These are phyloP conservation scores for Podocnemis expansa DNA, from an alignment of 2,113 vertebrate genomes.

Conservation along the genomic window DNA sequence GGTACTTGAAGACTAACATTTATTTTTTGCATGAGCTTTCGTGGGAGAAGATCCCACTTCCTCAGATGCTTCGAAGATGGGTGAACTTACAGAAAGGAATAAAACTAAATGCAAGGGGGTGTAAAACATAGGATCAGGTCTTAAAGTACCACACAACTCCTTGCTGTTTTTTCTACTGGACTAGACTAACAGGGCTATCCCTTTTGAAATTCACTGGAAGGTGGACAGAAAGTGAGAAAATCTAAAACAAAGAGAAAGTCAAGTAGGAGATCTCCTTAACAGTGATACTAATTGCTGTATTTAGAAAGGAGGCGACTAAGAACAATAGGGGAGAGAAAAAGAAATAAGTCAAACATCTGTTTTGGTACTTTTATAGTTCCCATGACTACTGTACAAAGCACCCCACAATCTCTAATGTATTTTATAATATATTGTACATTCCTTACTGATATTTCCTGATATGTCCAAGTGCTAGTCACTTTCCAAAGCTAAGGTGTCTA, in stretches of 20 bases:
- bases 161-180: no score
- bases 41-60: no score
- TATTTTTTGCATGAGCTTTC: no score
- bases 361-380: not conserved
- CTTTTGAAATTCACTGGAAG: no score
- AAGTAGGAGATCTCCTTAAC: fast-evolving
- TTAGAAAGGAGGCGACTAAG: not conserved
- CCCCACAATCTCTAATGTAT: not conserved
- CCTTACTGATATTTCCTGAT: not conserved
- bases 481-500: not conserved
- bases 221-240: not conserved
- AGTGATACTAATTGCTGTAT: not conserved
- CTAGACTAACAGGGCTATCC: no score
- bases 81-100: no score
- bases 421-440: not conserved
- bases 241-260: not conserved
- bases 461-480: not conserved
- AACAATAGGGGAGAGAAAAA: not conserved
- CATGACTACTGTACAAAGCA: not conserved
- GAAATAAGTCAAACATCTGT: not conserved
- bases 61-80: no score
- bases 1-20: no score
- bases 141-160: no score
- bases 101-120: no score
- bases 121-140: no score